These are phyloP conservation scores for Butastur rufipennis DNA, from an alignment of 2,113 vertebrate genomes.

Conservation along the genomic window DNA sequence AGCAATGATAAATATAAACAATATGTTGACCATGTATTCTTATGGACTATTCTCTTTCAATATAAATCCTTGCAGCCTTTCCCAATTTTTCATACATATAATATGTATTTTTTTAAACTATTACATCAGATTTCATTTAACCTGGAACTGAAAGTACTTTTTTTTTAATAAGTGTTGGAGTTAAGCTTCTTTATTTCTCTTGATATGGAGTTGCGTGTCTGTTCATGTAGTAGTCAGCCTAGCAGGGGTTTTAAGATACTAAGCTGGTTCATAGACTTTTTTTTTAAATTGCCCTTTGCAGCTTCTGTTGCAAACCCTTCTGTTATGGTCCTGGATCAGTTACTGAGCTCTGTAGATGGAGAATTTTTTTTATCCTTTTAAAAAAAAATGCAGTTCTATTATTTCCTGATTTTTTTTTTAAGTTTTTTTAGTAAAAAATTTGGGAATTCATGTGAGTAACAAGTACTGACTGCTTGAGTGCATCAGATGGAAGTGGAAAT, in stretches of 20 bases:
- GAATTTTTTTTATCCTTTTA: background rate
- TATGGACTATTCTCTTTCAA: background rate
- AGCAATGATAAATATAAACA: background rate
- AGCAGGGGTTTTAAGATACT: background rate
- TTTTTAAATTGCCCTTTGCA: background rate
- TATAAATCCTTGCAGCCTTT: background rate
- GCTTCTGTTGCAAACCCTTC: background rate
- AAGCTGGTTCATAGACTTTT: background rate
- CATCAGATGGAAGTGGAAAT: background rate
- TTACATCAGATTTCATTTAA: background rate
- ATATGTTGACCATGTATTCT: background rate
- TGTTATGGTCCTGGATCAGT: background rate
- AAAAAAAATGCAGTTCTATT: background rate
- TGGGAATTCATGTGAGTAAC: background rate
- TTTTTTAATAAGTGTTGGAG: background rate
- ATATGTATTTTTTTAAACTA: background rate
- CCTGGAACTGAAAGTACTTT: background rate
- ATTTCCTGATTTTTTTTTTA: background rate
- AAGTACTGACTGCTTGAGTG: background rate
- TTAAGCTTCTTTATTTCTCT: background rate
- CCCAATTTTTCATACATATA: background rate
- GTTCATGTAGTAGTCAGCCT: background rate
- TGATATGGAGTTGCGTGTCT: background rate
- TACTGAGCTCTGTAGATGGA: background rate
- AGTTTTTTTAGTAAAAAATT: background rate